Evolutionary conservation across 2,888 invertebrate genomes (phyloP).

Genomic region (Vannuccia rotundouncinata): DNA sequence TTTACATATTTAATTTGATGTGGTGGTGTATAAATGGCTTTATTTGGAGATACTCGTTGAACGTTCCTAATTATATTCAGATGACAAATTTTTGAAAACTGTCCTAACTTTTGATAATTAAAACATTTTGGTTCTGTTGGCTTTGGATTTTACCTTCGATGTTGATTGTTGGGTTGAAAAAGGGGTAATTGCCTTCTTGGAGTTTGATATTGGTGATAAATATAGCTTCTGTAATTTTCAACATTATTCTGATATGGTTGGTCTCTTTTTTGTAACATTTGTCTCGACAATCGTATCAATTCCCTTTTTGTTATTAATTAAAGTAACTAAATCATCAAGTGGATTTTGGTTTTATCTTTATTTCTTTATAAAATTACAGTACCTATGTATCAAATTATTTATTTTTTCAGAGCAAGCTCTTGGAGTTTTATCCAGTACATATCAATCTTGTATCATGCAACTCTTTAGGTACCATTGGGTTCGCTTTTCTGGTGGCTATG

Average conservation of each 20-base stretch:
- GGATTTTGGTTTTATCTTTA: neutral
- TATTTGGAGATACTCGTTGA: no score
- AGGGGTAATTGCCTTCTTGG: neutral
- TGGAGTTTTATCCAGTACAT: neutral
- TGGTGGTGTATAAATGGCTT: neutral
- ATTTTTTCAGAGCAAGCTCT: neutral
- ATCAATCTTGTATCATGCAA: neutral
- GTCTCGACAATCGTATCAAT: no score
- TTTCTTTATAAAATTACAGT: neutral
- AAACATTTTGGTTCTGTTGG: neutral
- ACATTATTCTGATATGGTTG: neutral
- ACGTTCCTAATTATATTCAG: no score
- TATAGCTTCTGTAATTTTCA: neutral
- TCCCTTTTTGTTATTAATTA: neutral
- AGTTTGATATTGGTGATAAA: neutral
- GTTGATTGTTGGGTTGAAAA: neutral
- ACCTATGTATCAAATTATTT: neutral
- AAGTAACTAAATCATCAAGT: neutral
- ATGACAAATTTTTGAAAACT: no score
- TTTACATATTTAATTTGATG: no score
- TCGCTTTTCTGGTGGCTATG: neutral
- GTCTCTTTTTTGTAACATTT: neutral
- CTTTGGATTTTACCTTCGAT: neutral
- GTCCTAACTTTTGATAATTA: neutral
- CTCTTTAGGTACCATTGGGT: no score